Evolutionary conservation across 2,888 invertebrate genomes (phyloP).

Genomic region (Tipula lateralis): DNA sequence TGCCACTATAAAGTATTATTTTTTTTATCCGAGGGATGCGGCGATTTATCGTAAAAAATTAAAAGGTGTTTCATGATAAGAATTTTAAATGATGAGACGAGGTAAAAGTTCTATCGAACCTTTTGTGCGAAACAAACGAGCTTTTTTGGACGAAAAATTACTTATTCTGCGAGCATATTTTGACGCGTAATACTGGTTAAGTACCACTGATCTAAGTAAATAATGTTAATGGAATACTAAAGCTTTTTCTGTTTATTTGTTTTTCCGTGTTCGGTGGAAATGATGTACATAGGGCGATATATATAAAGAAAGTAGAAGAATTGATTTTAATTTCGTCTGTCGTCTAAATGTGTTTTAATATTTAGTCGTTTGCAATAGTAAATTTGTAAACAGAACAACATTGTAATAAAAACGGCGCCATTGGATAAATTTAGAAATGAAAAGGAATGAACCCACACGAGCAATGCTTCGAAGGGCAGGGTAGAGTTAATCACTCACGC

Average conservation of each 20-base stretch:
- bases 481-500: too few species aligned
- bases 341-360: neutral
- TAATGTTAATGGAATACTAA: neutral
- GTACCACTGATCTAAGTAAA: neutral
- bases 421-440: too few species aligned
- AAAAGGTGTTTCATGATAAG: neutral
- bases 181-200: neutral
- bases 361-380: too few species aligned
- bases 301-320: neutral
- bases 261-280: neutral
- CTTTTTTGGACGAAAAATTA: too few species aligned
- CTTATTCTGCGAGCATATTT: too few species aligned
- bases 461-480: too few species aligned
- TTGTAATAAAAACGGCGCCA: too few species aligned
- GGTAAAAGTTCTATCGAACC: neutral
- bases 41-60: conserved; percentile 12
- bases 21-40: neutral
- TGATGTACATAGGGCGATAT: neutral
- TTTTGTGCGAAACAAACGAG: neutral
- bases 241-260: neutral
- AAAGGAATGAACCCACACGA: too few species aligned
- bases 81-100: neutral
- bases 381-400: too few species aligned
- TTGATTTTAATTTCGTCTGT: neutral
- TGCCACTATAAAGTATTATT: neutral